These are phyloP conservation scores for Potamilus streckersoni DNA, from an alignment of 1,140 invertebrate species.

Conservation along the genomic window DNA sequence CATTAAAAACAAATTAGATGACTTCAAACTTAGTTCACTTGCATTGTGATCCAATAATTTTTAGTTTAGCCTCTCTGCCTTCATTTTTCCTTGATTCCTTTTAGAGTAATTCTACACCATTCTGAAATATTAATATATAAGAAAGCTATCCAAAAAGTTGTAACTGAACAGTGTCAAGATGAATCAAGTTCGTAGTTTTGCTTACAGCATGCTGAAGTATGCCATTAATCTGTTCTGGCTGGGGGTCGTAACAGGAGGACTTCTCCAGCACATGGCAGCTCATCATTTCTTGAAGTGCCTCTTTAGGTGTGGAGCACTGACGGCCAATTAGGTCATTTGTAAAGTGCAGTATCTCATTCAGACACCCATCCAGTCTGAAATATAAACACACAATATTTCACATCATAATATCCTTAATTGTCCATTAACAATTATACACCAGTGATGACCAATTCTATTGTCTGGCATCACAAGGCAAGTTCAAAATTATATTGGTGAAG, in stretches of 20 bases:
- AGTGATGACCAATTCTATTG: background rate
- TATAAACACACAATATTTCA: background rate
- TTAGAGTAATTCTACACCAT: too few relatives aligned
- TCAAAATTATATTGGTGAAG: too few relatives aligned
- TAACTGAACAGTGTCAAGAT: too few relatives aligned
- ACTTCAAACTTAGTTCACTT: too few relatives aligned
- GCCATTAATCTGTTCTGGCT: slow-evolving; percentile 54
- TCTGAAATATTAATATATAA: too few relatives aligned
- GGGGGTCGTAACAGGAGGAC: slow-evolving; percentile 62
- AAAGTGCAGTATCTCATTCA: slow-evolving; percentile 49
- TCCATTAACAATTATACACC: background rate
- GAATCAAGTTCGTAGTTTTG: background rate
- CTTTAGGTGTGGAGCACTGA: slow-evolving; percentile 52
- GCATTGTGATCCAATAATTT: too few relatives aligned
- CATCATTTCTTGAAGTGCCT: slow-evolving; percentile 55
- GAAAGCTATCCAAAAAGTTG: too few relatives aligned
- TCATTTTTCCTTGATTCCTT: too few relatives aligned
- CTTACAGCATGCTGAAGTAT: slow-evolving; percentile 58
- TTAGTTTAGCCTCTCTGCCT: too few relatives aligned
- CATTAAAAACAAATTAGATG: too few relatives aligned
- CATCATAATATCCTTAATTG: background rate
- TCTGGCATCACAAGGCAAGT: background rate
- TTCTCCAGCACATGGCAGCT: slow-evolving; percentile 59
- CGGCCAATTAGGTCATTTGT: slow-evolving; percentile 54
- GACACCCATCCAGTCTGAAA: slow-evolving; percentile 50